Base-by-base conservation (phyloP, 2,113 vertebrate species). In the Stictonetta naevosa region DNA sequence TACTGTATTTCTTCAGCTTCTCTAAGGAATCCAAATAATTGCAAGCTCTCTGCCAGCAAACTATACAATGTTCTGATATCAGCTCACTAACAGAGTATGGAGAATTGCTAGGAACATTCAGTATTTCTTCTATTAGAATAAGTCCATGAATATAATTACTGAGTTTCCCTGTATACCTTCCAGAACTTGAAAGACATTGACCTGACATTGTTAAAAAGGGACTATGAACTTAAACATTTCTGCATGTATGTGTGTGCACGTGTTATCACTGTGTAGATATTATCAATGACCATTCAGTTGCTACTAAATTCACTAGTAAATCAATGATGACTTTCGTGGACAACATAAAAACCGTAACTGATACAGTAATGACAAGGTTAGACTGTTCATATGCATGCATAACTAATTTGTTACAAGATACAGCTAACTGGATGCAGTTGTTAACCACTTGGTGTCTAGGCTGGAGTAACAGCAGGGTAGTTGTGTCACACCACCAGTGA, bases 81-180 rank as follows among this genome's bases (percentile, higher is more conserved):
- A 94, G 74, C 56, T 94, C 42, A 12, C 36, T 78, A 73, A 48
- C 52, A 82, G 64, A 71, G 58, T 56, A 79, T 42, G 69, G 44
- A 93, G 40, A 91, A 86, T 81, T 94, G 56, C 36, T 87, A 58
- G 81, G 86, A 92, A 92, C 23, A 62, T 34, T 58, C 18, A n/a
- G 20, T 38, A 52, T 52, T 64, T 64, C 66, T 80, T 28, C 50
- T 80, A 23, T 52, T 84, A 76, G 21, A 29, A 56, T 23, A 80
- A 90, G 55, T 15, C 11, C 15, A 84, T 14, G 14, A 72, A 66
- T 17, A 76, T 14, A 76, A 84, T 38, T 75, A 50, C 34, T 56
- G 56, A 66, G 38, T 83, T 26, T 83, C 17, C 20, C 28, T 31
- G 53, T 8, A 20, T 60, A 36, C 26, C 23, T 87, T 71, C 56